A percentile compares a stretch with the other conserved stretches of the same genome.
These are phyloP conservation scores for Pseudomyrmex flavicornis DNA, from an alignment of 1,140 invertebrate genomes.

Conservation along the genomic window DNA sequence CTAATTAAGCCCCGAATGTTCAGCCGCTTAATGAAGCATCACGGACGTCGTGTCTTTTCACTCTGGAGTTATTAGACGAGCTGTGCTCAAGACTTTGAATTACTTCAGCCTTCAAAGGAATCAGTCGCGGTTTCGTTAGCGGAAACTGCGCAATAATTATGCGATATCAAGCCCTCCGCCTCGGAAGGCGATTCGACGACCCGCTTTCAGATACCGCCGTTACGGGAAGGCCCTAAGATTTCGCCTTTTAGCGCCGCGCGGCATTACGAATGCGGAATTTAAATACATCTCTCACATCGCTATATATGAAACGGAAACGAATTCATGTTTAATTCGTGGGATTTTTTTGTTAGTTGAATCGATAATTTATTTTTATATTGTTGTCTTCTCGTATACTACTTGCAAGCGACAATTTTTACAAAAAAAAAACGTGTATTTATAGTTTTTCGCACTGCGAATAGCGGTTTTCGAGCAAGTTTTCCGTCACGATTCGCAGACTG, in stretches of 20 bases:
- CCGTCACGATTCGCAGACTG: neutral
- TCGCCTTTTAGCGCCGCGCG: constrained; percentile 28
- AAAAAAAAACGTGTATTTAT: neutral
- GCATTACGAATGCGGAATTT: constrained; percentile 45
- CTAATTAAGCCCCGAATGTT: constrained; percentile 67
- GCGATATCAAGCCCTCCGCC: constrained; percentile 60
- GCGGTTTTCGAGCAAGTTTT: neutral
- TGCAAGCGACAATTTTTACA: neutral
- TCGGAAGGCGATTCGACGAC: constrained; percentile 48
- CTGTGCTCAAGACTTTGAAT: constrained; percentile 77
- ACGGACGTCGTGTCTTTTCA: constrained; percentile 74
- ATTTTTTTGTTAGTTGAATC: neutral
- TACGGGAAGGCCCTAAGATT: constrained; percentile 5
- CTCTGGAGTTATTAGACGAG: constrained; percentile 69
- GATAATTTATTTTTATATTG: neutral
- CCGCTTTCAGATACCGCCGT: constrained; percentile 45
- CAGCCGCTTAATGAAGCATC: constrained; percentile 71
- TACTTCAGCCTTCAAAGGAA: constrained; percentile 73
- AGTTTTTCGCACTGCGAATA: neutral
- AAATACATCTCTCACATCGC: neutral
- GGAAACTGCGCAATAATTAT: constrained; percentile 70
- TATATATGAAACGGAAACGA: neutral
- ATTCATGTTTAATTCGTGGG: neutral
- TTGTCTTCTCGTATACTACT: neutral
- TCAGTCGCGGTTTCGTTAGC: constrained; percentile 43